Conservation (phyloP, 1,140 invertebrate genomes). For the Vanessa tameamea region DNA sequence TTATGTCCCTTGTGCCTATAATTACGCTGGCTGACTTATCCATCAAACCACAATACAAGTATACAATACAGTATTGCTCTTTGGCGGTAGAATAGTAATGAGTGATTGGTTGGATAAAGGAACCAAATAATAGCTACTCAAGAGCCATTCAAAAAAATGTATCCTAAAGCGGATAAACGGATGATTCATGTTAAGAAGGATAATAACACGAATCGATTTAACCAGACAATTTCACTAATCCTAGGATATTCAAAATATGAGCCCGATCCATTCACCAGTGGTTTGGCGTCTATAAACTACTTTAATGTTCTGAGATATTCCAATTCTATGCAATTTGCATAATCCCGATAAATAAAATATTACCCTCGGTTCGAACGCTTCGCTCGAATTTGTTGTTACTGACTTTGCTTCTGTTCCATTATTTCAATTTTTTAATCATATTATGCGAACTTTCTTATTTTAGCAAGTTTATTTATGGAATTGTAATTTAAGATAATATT, state of each 20-base stretch:
- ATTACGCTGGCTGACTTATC: too few species aligned
- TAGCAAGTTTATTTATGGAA: too few species aligned
- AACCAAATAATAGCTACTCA: too few species aligned
- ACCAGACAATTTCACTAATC: constrained; percentile 13
- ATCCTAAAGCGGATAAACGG: not conserved
- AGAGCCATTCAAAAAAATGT: not conserved
- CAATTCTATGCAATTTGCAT: constrained; percentile 32
- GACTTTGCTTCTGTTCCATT: not conserved
- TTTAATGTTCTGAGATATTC: constrained; percentile 45
- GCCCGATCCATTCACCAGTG: constrained; percentile 8
- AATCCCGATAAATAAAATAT: constrained; percentile 39
- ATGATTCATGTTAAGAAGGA: not conserved
- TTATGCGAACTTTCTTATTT: constrained; percentile 4
- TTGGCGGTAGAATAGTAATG: too few species aligned
- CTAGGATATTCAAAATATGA: constrained; percentile 9
- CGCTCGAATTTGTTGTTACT: constrained; percentile 5
- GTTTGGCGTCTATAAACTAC: constrained; percentile 45
- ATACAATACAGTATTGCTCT: too few species aligned
- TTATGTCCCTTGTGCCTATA: too few species aligned
- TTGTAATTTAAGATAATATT: not conserved
- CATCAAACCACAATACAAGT: too few species aligned
- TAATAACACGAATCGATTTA: not conserved
- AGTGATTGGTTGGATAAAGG: too few species aligned
- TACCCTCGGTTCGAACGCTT: not conserved
- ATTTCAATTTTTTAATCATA: constrained; percentile 12